Conservation (phyloP, 2,797 vertebrate species). For the Sebastes nivosus region DNA sequence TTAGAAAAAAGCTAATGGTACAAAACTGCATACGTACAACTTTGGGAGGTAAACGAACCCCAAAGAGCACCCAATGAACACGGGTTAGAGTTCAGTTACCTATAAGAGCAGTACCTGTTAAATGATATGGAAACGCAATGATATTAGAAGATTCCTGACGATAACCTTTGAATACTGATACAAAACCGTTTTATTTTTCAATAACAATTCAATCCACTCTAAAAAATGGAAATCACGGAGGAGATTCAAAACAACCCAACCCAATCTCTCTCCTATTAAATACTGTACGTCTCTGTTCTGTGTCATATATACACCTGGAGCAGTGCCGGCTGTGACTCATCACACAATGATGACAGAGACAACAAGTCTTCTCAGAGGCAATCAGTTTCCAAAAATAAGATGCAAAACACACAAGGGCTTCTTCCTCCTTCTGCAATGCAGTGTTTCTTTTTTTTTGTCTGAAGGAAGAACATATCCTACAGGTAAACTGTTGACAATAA, state of each 20-base stretch:
- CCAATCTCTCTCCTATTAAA: background rate
- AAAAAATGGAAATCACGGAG: background rate
- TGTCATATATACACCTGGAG: slow-evolving; percentile 42
- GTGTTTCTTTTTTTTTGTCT: slow-evolving; percentile 7
- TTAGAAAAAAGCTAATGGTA: no score
- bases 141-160: no score
- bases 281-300: background rate
- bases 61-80: no score
- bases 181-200: no score
- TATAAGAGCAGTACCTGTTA: no score
- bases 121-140: accelerated
- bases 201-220: background rate
- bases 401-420: slow-evolving; percentile 18
- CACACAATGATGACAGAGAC: slow-evolving; percentile 41
- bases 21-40: no score
- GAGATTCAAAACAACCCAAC: background rate
- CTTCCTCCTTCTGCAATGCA: slow-evolving; percentile 68
- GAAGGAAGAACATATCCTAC: background rate
- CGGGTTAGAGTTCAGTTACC: no score
- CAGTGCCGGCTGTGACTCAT: slow-evolving; percentile 42
- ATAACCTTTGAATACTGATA: no score
- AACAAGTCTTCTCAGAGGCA: slow-evolving; percentile 40
- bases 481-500: slow-evolving; percentile 34
- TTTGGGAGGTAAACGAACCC: no score
- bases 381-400: slow-evolving; percentile 51